Evolutionary conservation across 2,888 invertebrate genomes (phyloP), one percentile per base, ranked within the genome.

Genomic region (Tineola bisselliella): DNA sequence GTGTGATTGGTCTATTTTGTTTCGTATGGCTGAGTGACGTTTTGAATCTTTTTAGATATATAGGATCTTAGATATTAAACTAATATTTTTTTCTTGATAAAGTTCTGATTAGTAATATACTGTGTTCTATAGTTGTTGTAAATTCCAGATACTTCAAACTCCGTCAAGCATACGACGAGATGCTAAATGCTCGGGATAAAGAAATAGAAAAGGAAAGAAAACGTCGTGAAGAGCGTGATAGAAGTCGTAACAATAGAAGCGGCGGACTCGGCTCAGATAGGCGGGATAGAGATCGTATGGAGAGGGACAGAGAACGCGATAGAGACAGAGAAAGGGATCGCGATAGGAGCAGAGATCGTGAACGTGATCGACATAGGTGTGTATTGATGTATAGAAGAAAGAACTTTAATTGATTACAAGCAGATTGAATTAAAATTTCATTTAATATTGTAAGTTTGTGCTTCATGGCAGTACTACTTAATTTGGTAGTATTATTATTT

Each of bases 131-230:
- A n/a, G n/a, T n/a, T n/a, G n/a, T n/a, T n/a, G n/a, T n/a, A 25
- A 25, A 25, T 25, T 25, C 25, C 66, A 89, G 89, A 1, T 92
- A 92, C 68, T 91, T 91, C 62, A 90, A 91, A 70, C 77, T 92
- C 62, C 91, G 92, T 61, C 89, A 90, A 72, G 92, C 92, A 0
- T 90, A 91, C 17, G 90, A 91, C 61, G 92, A 92, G 73, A 90
- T 91, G 79, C 88, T 89, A 48, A 84, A 88, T 48, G 82, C 88
- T 8, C 87, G 91, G 0, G 89, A 91, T 65, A 88, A 88, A 62
- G 89, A 90, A 59, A 88, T 89, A 57, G 88, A 88, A 66, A 90
- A 90, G 67, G 87, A 87, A 66, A 76, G 73, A 54, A 78, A 73
- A 61, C 79, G 87, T 0, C 74, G 86, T 0, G 87, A 88, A 59